Evolutionary conservation across 2,888 invertebrate genomes (phyloP), one percentile per base, ranked within the genome.

Genomic region (Flexamia atlantica): DNA sequence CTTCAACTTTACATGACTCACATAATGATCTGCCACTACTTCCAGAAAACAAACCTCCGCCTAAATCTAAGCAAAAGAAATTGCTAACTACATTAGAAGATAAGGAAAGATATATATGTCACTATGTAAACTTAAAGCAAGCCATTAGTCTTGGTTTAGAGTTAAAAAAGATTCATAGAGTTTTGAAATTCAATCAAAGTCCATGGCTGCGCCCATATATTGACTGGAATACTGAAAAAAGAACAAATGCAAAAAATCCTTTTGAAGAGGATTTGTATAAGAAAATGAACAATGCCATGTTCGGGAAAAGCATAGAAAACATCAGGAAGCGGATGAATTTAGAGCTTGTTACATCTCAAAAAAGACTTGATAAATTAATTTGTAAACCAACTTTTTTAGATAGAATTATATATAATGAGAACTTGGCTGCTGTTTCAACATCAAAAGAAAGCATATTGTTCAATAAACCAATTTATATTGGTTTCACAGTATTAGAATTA

Each of bases 251-350:
- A 4, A 87, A 20, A 36, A 88, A 88, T 53, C 87, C 89, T 23
- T 90, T 89, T 87, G 88, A 90, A 86, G 90, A 90, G 88, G 82
- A 83, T 32, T 36, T 83, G 17, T 83, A 53, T 25, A 83, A 83
- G n/a, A 46, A 53, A 74, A 46, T 83, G 53, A 83, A 83, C 20
- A 83, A 83, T 72, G 25, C 30, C 20, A 32, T 83, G 14, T 83
- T 83, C 30, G 82, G 74, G 0, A 83, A 83, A 74, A 40, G 20
- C 25, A 70, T 83, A 50, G 74, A 83, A 53, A 83, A 83, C 28
- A 53, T 72, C 12, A 83, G 72, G 74, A 83, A 83, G 50, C 42
- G 70, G 12, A 82, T 70, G 23, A 76, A 85, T 50, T 57, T 87
- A n/a, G 86, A 85, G 68, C 68, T 87, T 23, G 50, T 85, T 12